Evolutionary conservation across 2,797 vertebrate genomes (phyloP), one percentile per base, ranked within the genome.

Genomic region (Cirrhinus molitorella): DNA sequence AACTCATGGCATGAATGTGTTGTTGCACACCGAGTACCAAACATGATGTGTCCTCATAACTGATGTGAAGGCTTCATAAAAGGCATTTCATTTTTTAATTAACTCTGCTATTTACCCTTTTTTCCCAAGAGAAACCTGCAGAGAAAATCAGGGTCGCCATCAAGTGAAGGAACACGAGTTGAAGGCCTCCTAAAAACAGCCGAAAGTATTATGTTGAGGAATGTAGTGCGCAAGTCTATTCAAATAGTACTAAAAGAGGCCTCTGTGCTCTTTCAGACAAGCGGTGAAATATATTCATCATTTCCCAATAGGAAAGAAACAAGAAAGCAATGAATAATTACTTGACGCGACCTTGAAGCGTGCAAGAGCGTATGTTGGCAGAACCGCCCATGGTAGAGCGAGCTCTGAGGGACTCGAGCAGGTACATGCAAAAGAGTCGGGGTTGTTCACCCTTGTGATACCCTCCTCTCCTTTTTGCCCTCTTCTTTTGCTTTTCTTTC

Each of bases 241-340:
- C 70, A 82, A 65, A 6, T n/a, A 28, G 17, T 31, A 25, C 53
- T 28, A 63, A 78, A 28, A 78, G 57, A 63, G 75, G 23, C 3
- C 40, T 63, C 11, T 51, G 68, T 73, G 70, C 70, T 21, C 59
- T 82, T 74, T 65, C 55, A 82, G 59, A 66, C 31, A 65, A 25
- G 47, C 31, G 11, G 4, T 51, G 34, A 75, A 77, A 83, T 59
- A 68, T 68, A 83, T 83, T 77, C 34, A 82, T 75, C 25, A 83
- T 77, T 83, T 77, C 81, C 81, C 73, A 47, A 59, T 76, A 59
- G 63, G 17, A 51, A 67, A 61, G 31, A 71, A 78, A 77, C 34
- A 82, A 70, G 81, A 53, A 43, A 47, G 67, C 66, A 79, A 80
- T 70, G 63, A 67, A 68, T 79, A 70, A 75, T 67, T 68, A 49